Percentiles rank a stretch among this genome's conserved stretches.
These are phyloP conservation scores for Acomys russatus DNA, from an alignment of 2,797 vertebrate genomes.

Conservation along the genomic window DNA sequence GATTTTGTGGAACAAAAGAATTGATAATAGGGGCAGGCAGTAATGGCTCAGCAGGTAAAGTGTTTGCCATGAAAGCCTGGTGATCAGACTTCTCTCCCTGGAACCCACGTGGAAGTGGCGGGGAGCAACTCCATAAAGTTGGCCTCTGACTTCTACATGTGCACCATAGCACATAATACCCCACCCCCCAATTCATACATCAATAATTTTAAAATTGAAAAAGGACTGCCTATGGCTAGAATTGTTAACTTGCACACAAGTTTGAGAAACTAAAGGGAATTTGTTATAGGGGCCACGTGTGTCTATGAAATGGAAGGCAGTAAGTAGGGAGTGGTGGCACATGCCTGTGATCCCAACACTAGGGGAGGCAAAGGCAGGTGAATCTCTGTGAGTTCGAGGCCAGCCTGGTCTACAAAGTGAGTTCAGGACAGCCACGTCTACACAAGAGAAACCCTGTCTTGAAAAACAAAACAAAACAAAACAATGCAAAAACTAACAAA, in stretches of 20 bases:
- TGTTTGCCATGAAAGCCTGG: not conserved
- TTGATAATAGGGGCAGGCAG: not conserved
- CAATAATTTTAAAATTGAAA: not conserved
- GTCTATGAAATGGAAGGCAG: not conserved
- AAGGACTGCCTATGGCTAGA: not conserved
- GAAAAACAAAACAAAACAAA: too few species aligned
- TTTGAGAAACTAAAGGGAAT: not conserved
- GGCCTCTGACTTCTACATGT: not conserved
- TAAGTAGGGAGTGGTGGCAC: too few species aligned
- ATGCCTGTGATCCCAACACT: too few species aligned
- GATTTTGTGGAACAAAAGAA: accelerated
- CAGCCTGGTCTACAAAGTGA: too few species aligned
- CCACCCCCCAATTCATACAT: not conserved
- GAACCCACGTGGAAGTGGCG: not conserved
- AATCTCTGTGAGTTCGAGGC: too few species aligned
- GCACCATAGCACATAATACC: too few species aligned
- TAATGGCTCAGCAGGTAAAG: not conserved
- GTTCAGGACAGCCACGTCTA: too few species aligned
- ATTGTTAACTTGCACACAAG: not conserved
- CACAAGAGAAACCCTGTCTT: too few species aligned
- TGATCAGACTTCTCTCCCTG: not conserved
- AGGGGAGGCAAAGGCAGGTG: too few species aligned
- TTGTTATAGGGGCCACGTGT: not conserved
- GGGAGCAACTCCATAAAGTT: not conserved
- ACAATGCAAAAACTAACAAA: too few species aligned